Evolutionary conservation across 37 sponge, comb jelly and placozoan species (phyloP), one percentile per base, ranked within the genome.

Genomic region (Spongia lamella): DNA sequence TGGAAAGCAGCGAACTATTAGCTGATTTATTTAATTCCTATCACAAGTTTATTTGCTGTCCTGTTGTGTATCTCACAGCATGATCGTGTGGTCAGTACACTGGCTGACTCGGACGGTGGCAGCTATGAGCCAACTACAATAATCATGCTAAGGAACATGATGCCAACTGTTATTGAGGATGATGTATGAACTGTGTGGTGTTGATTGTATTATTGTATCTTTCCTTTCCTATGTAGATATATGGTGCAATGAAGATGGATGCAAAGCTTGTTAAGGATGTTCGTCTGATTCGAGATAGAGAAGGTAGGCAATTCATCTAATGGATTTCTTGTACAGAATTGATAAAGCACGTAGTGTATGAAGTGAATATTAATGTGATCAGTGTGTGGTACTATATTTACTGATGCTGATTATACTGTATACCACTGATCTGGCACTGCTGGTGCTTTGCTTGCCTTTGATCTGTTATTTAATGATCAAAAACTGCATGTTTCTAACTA

Each of bases 71-170:
- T 32, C 40, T 29, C 29, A 15, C 21, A 17, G 40, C 31, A 21
- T 37, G 7, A 19, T 37, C 49, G 24, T 47, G 33, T 22, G 36
- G 25, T 34, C 52, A 43, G 61, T 57, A 43, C 47, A 43, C 47
- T 43, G 47, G 47, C 47, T 43, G 47, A 43, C 47, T 43, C 47
- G 5, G 47, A 69, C 25, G 29, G 16, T 0, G 20, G n/a, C 47
- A 25, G 36, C 2, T 25, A 40, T 27, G 83, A 88, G 34, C 69
- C 73, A 19, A 57, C 74, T 7, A 50, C 89, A 15, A 66, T 88
- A 0, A 49, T 88, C 29, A 88, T 88, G 89, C 36, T 88, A 25
- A 70, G 89, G 53, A 83, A 88, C 73, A 57, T 88, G 49, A 73
- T 40, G 58, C 53, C 40, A 14, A 51, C 40, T 36, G 79, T 78